A percentile compares a stretch with the other conserved stretches of the same genome.
Evolutionary conservation across 1,140 invertebrate genomes (phyloP).

Genomic region (Drosophila chauvacae): DNA sequence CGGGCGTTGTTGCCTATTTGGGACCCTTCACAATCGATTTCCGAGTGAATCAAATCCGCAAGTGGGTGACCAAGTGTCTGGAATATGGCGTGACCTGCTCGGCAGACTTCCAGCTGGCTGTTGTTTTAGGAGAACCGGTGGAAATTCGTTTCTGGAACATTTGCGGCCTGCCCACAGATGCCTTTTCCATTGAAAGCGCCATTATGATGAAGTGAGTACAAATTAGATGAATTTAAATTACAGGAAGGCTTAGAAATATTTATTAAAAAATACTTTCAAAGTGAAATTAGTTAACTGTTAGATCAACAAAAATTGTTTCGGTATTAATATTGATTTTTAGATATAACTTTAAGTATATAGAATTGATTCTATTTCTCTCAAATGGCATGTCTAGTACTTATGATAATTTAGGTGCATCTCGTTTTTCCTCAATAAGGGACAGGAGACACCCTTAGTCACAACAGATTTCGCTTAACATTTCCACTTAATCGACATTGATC

Average conservation of each 20-base stretch:
- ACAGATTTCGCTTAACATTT: not conserved
- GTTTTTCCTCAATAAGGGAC: not conserved
- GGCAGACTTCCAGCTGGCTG: slow-evolving; percentile 90
- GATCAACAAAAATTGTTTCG: no score
- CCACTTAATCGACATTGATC: not conserved
- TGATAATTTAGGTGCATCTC: no score
- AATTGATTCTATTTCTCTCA: no score
- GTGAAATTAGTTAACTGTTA: no score
- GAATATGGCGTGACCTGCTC: slow-evolving; percentile 90
- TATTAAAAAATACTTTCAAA: not conserved
- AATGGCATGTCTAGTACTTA: no score
- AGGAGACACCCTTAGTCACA: not conserved
- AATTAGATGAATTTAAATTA: not conserved
- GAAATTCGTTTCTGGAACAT: slow-evolving; percentile 96
- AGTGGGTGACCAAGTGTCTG: slow-evolving; percentile 90
- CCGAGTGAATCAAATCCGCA: slow-evolving; percentile 86
- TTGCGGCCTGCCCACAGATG: slow-evolving; percentile 93
- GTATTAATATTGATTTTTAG: no score
- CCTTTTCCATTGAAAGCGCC: slow-evolving; percentile 96
- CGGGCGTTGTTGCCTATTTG: slow-evolving; percentile 95
- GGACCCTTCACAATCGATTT: slow-evolving; percentile 94
- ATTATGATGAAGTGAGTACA: slow-evolving; percentile 91
- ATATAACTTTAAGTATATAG: no score
- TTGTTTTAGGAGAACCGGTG: slow-evolving; percentile 94
- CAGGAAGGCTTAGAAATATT: not conserved